Base-by-base conservation (phyloP, 2,797 vertebrate genomes). In the Sebastes goodei region DNA sequence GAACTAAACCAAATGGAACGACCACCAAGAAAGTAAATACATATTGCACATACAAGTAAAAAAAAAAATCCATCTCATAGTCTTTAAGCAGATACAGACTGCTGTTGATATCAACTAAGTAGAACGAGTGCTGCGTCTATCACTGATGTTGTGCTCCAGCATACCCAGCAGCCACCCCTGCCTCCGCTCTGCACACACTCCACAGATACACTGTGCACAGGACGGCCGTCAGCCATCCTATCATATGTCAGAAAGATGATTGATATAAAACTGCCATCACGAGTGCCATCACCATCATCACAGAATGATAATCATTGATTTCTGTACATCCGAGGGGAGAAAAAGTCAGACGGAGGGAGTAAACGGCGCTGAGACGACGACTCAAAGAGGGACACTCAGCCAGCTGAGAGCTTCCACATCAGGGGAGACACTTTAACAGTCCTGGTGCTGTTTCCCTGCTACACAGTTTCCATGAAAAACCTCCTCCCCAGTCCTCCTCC, bases 31-130 rank as follows among this genome's bases (percentile, higher is more conserved):
- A 89, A 81, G 88, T 89, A 92, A 89, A 95, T 94, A 94, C 63
- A 85, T 91, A 95, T 95, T 95, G 93, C 94, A 94, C 91, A 86
- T 20, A 73, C 89, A 93, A 80, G 82, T 86, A 63, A 93, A 88
- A 90, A 94, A 33, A 74, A 72, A 83, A 77, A 91, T 87, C 92
- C 87, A 93, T 95, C 89, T 79, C 66, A 68, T 65, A 70, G 53
- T 82, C 77, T 95, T 93, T 70, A 89, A 92, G 94, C 89, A 93
- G 92, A 90, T 91, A 90, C 95, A 94, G 93, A 94, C 94, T 93
- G 94, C 94, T 88, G 90, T 91, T 88, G 96, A 96, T 96, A 97
- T 96, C 66, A 76, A 62, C 80, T 56, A 78, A 49, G 71, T 65
- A 68, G 81, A 81, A 88, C 67, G 83, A 84, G 87, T 85, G 81